Evolutionary conservation across 2,797 vertebrate genomes (phyloP), one percentile per base, ranked within the genome.

Genomic region (Centropyge bicolor): DNA sequence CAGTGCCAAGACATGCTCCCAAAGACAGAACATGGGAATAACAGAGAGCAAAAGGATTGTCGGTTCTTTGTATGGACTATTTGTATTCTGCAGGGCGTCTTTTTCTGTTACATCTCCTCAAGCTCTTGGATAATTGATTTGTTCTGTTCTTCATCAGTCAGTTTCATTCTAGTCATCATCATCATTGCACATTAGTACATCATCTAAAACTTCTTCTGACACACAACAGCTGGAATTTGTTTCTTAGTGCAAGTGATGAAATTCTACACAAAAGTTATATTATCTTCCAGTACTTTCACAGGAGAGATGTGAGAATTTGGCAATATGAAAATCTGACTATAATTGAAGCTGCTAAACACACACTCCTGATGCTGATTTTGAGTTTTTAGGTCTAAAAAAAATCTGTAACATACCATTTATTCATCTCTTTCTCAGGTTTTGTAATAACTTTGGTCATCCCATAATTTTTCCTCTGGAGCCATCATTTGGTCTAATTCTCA

Each of bases 1-100:
- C n/a, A 19, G 54, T 73, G 82, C 81, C 20, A 56, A 78, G 76
- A 45, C 83, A 89, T 63, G 69, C 36, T 57, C 36, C 0, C 31
- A 38, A 49, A 56, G 2, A 52, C 22, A 40, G 48, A 69, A 66
- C 27, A 1, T 9, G 43, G n/a, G 35, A 8, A 59, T 80, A 84
- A 52, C 62, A 78, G 35, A 63, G 3, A 41, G 56, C 64, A 73
- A 40, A 69, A 38, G 14, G 22, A 45, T 45, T 49, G 31, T 41
- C 19, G 13, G 8, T 46, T 61, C 31, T 77, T 61, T 78, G 35
- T 36, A 41, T 12, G 19, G 46, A 82, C 73, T 0, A 78, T 82
- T 81, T 63, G 35, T 70, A 80, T 73, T 69, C 51, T 7, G 10
- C 8, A 35, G 12, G 16, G 31, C 1, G 5, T 45, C 13, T 22